Percentiles rank a stretch among this genome's conserved stretches.
These are phyloP conservation scores for Mythimna albipuncta DNA, from an alignment of 2,888 invertebrate genomes.

Conservation along the genomic window DNA sequence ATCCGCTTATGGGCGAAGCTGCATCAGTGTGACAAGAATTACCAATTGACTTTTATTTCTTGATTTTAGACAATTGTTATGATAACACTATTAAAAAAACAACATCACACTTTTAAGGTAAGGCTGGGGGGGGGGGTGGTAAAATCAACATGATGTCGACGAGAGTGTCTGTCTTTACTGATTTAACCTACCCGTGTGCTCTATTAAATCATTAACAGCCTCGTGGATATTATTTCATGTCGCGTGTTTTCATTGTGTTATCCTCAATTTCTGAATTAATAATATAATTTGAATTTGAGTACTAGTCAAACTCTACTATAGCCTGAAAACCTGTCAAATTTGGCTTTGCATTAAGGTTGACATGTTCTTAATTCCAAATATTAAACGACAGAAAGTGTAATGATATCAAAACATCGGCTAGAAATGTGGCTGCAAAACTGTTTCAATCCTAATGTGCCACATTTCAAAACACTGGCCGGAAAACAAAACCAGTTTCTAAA, in stretches of 20 bases:
- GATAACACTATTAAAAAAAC: no score
- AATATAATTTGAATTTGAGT: no score
- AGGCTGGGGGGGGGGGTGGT: neutral
- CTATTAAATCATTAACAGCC: no score
- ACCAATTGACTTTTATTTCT: neutral
- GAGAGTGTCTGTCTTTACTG: neutral
- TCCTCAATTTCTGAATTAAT: no score
- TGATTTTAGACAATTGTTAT: neutral
- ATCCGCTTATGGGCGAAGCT: neutral
- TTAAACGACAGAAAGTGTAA: no score
- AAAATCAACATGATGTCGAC: neutral
- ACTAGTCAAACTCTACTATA: no score
- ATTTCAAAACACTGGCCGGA: neutral
- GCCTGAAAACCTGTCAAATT: no score
- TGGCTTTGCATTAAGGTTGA: no score
- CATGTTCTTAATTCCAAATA: no score
- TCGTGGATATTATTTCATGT: no score
- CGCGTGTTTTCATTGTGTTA: no score
- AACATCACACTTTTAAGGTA: no score
- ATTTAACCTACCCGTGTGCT: neutral
- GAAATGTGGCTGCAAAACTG: neutral
- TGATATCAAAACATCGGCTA: neutral
- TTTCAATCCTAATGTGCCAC: neutral
- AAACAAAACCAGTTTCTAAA: constrained; percentile 6
- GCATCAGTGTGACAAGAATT: neutral